Percentiles rank a stretch among this genome's conserved stretches.
Conservation (phyloP, 2,113 vertebrate genomes). For the Varanus salvator region DNA sequence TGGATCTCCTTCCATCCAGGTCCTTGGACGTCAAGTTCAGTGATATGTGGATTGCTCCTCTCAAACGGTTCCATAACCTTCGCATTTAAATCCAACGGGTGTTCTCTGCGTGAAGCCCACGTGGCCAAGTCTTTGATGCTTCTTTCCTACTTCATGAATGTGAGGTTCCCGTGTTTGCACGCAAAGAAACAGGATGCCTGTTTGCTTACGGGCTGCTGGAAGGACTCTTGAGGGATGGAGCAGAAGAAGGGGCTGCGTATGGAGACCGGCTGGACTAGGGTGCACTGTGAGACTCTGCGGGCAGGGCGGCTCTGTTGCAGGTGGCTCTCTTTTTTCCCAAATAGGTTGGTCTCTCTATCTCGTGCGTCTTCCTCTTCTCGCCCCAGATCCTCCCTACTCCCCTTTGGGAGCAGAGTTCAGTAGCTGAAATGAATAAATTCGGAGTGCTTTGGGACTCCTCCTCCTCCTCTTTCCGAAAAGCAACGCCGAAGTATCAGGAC, state of each 20-base stretch:
- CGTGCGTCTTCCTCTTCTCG: background rate
- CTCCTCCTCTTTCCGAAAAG: conserved; percentile 65
- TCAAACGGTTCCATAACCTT: background rate
- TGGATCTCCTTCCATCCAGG: background rate
- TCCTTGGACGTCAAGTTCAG: background rate
- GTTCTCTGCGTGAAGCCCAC: background rate
- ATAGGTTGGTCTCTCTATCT: conserved; percentile 25
- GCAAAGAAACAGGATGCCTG: background rate
- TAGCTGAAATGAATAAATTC: conserved; percentile 73
- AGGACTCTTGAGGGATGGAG: background rate
- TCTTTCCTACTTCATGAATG: background rate
- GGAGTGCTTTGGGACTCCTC: conserved; percentile 58
- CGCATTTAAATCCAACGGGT: background rate
- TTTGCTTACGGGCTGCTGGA: background rate
- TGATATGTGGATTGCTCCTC: background rate
- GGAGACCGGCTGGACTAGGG: background rate
- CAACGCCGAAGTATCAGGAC: conserved; percentile 84
- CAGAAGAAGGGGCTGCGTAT: background rate
- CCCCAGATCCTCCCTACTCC: conserved; percentile 36
- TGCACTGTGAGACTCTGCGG: background rate
- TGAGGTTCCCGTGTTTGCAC: background rate
- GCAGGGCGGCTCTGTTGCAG: conserved; percentile 40
- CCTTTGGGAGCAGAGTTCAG: conserved; percentile 68
- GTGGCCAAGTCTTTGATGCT: background rate
- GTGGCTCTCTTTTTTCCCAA: conserved; percentile 34